phyloP scores from a whole-genome alignment of 2,797 vertebrate species.

The Botia almorhae region DNA sequence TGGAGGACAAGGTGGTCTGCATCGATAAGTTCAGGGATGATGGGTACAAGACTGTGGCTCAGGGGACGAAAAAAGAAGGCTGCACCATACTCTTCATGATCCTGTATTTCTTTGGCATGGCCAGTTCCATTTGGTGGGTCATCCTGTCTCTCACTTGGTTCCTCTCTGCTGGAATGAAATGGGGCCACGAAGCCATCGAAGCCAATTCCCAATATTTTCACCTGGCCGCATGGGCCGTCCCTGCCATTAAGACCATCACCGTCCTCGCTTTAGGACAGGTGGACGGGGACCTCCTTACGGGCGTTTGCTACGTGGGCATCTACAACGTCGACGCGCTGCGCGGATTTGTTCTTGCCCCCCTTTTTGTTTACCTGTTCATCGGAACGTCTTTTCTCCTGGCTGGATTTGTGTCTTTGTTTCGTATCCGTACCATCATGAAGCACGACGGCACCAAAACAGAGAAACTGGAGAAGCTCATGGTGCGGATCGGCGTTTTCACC shows the following conservation, averaged over 20 bases:
- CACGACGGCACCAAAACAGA: conserved; percentile 89
- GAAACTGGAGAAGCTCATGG: conserved; percentile 93
- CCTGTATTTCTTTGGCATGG: conserved; percentile 93
- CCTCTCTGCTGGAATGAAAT: conserved; percentile 91
- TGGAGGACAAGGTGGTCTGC: conserved; percentile 88
- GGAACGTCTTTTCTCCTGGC: conserved; percentile 90
- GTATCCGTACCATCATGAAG: conserved; percentile 93
- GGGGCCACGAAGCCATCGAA: conserved; percentile 92
- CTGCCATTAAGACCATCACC: conserved; percentile 89
- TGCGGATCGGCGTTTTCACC: conserved; percentile 88
- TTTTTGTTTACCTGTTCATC: conserved; percentile 89
- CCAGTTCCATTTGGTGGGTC: conserved; percentile 94
- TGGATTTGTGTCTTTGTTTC: conserved; percentile 89
- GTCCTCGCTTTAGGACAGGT: conserved; percentile 89
- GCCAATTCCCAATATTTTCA: conserved; percentile 92
- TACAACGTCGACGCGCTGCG: conserved; percentile 83
- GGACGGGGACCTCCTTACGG: conserved; percentile 89
- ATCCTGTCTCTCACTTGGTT: conserved; percentile 93
- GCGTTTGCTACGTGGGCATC: conserved; percentile 91
- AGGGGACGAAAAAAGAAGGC: conserved; percentile 90
- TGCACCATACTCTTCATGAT: conserved; percentile 93
- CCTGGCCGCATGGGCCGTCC: conserved; percentile 90
- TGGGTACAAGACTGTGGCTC: conserved; percentile 87
- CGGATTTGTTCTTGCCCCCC: conserved; percentile 88
- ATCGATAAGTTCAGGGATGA: conserved; percentile 83